A percentile compares a stretch with the other conserved stretches of the same genome.
Evolutionary conservation across 2,797 vertebrate species (phyloP).

Genomic region (Carapus acus): DNA sequence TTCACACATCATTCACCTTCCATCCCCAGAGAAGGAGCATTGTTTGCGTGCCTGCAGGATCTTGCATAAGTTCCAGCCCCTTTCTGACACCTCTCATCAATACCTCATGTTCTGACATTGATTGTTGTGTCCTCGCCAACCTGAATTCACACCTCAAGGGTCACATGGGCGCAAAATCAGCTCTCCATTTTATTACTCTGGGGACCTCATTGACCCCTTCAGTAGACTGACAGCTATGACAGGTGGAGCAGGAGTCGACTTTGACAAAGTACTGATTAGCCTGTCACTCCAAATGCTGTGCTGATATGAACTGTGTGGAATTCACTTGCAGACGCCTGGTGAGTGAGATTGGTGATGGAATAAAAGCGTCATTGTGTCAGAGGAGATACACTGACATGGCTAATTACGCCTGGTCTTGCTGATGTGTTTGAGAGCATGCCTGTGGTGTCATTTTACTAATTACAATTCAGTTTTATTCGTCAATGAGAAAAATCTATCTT

Average conservation of each 20-base stretch:
- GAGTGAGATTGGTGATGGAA: slow-evolving; percentile 34
- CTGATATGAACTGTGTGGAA: slow-evolving; percentile 52
- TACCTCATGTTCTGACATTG: slow-evolving; percentile 65
- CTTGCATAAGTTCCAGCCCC: slow-evolving; percentile 47
- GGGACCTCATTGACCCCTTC: slow-evolving; percentile 48
- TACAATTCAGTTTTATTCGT: slow-evolving; percentile 23
- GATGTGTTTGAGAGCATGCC: slow-evolving; percentile 23
- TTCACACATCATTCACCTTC: slow-evolving; percentile 51
- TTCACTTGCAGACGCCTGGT: slow-evolving; percentile 47
- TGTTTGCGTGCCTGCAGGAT: slow-evolving; percentile 52
- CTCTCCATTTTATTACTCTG: slow-evolving; percentile 54
- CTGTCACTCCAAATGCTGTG: slow-evolving; percentile 60
- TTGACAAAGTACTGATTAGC: slow-evolving; percentile 68
- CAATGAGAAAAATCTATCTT: slow-evolving; percentile 25
- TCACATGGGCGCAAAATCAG: slow-evolving; percentile 51
- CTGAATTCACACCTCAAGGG: slow-evolving; percentile 55
- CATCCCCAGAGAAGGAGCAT: slow-evolving; percentile 45
- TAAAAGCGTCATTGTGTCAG: slow-evolving; percentile 20
- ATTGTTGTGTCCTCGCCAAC: slow-evolving; percentile 62
- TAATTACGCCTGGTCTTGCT: slow-evolving; percentile 37
- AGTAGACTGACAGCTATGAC: slow-evolving; percentile 64
- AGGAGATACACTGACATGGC: slow-evolving; percentile 33
- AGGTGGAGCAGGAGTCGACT: slow-evolving; percentile 57
- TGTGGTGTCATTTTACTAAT: slow-evolving; percentile 25
- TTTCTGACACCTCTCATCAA: slow-evolving; percentile 65